phyloP scores from a whole-genome alignment of 2,113 vertebrate species.

The Turnix velox region DNA sequence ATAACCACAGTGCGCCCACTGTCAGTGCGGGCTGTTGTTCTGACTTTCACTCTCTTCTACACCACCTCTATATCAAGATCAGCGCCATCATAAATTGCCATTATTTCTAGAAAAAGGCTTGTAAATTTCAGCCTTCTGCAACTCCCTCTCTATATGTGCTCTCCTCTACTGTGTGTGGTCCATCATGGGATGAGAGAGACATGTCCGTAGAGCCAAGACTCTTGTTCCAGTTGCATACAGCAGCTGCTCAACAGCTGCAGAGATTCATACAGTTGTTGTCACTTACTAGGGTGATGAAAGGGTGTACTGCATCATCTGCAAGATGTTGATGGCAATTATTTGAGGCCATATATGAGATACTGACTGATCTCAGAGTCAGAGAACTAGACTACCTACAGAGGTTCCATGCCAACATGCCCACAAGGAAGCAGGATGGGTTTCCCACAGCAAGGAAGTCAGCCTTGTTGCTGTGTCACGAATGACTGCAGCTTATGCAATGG shows the following conservation, averaged over 20 bases:
- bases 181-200: neutral
- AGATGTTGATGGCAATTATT: neutral
- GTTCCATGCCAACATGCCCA: neutral
- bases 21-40: neutral
- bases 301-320: accelerated
- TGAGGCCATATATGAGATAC: neutral
- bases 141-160: neutral
- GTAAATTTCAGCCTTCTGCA: neutral
- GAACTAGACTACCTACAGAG: neutral
- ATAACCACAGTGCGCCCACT: neutral
- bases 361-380: neutral
- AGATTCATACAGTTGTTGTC: neutral
- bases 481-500: neutral
- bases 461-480: neutral
- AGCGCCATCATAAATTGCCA: neutral
- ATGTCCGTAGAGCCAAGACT: neutral
- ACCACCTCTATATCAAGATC: neutral
- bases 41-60: neutral
- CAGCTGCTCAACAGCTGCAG: neutral
- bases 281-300: neutral
- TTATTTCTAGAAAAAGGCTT: neutral
- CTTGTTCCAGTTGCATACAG: neutral
- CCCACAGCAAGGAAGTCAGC: neutral
- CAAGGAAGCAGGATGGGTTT: neutral
- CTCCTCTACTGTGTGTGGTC: neutral